Conservation (phyloP, 2,797 vertebrate genomes). For the Antrozous pallidus region DNA sequence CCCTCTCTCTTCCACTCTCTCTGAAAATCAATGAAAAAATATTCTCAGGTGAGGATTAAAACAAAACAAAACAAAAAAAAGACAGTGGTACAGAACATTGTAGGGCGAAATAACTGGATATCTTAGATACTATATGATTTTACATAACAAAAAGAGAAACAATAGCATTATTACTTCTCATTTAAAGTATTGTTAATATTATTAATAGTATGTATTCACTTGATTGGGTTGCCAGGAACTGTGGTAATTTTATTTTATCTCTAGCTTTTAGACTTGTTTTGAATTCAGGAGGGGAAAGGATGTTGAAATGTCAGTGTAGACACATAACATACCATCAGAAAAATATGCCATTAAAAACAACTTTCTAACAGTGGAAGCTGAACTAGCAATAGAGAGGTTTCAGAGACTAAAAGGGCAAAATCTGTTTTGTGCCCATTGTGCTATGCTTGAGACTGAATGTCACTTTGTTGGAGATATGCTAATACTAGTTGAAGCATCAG, state of each 20-base stretch:
- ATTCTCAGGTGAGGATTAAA: too few species aligned
- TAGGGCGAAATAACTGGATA: neutral
- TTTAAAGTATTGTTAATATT: neutral
- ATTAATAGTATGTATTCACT: neutral
- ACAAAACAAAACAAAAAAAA: too few species aligned
- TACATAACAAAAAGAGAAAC: neutral
- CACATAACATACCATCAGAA: neutral
- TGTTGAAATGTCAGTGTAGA: neutral
- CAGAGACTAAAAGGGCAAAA: neutral
- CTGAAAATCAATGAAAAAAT: too few species aligned
- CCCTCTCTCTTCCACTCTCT: too few species aligned
- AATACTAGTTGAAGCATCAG: neutral
- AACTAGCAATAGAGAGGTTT: neutral
- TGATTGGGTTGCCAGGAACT: neutral
- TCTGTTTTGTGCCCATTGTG: neutral
- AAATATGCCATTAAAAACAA: neutral
- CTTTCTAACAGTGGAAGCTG: neutral
- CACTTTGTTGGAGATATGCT: neutral
- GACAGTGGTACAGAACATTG: neutral
- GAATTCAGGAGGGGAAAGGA: neutral
- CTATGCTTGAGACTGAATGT: neutral
- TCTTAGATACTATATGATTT: neutral
- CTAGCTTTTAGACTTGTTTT: neutral
- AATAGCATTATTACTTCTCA: neutral
- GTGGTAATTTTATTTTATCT: neutral